Evolutionary conservation across 2,888 invertebrate species (phyloP).

Genomic region (Mythimna ferrago): DNA sequence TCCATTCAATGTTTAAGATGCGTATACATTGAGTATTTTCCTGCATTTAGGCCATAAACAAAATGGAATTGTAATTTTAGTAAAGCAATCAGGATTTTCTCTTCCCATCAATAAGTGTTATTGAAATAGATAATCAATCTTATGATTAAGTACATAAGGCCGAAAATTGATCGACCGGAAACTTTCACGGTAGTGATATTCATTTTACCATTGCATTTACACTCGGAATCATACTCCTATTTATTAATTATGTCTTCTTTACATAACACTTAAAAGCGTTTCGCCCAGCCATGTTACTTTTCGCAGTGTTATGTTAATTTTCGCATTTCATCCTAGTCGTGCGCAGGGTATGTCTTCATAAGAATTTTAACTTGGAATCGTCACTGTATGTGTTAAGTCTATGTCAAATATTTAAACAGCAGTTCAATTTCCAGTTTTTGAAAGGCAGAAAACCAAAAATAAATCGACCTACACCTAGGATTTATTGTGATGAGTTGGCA

Average conservation of each 20-base stretch:
- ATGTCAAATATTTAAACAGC: too few relatives aligned
- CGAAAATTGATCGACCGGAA: background rate
- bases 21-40: background rate
- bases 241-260: background rate
- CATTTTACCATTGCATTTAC: background rate
- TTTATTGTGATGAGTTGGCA: background rate
- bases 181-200: background rate
- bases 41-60: constrained; percentile 18
- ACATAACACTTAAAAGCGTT: constrained; percentile 6
- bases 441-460: background rate
- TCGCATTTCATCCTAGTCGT: constrained; percentile 15
- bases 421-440: background rate
- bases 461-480: background rate
- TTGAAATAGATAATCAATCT: background rate
- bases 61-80: constrained; percentile 12
- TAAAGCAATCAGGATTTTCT: constrained; percentile 4
- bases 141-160: background rate
- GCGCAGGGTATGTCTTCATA: constrained; percentile 36
- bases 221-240: background rate
- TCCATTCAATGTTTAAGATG: constrained; percentile 11
- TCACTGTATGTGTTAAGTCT: constrained; percentile 4
- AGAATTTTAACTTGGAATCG: constrained; percentile 31
- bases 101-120: background rate
- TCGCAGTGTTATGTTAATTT: constrained; percentile 15
- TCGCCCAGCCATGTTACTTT: background rate